Conservation (phyloP, 1,140 invertebrate species). For the Drosophila saltans region DNA sequence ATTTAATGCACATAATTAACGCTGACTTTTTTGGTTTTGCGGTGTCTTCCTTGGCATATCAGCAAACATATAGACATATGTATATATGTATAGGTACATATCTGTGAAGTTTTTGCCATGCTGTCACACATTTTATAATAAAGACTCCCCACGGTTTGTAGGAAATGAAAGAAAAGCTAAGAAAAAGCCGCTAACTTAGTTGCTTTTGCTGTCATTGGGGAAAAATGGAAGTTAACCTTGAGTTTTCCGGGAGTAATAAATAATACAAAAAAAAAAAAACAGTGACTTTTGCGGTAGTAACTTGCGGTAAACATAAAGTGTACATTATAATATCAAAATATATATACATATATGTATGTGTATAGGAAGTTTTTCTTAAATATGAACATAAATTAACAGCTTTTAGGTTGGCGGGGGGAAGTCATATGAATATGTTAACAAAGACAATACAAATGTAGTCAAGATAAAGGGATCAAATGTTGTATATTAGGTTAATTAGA, state of each 20-base stretch:
- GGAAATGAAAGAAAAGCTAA: constrained; percentile 29
- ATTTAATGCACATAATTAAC: constrained; percentile 34
- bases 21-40: constrained; percentile 13
- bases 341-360: too few relatives aligned
- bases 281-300: constrained; percentile 9
- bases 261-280: neutral
- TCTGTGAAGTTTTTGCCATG: neutral
- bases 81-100: neutral
- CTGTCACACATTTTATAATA: constrained; percentile 11
- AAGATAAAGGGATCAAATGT: neutral
- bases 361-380: constrained; percentile 1
- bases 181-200: constrained; percentile 19
- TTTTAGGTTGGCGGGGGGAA: neutral
- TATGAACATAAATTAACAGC: constrained; percentile 12
- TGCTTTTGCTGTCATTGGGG: neutral
- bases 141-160: neutral
- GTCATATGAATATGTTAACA: neutral
- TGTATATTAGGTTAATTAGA: neutral
- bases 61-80: neutral
- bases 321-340: neutral
- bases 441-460: neutral
- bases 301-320: neutral
- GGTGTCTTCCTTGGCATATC: neutral
- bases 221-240: constrained; percentile 11
- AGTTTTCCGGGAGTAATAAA: constrained; percentile 26